These are phyloP conservation scores for Sciurus niger DNA, from an alignment of 2,113 vertebrate genomes.

Conservation along the genomic window DNA sequence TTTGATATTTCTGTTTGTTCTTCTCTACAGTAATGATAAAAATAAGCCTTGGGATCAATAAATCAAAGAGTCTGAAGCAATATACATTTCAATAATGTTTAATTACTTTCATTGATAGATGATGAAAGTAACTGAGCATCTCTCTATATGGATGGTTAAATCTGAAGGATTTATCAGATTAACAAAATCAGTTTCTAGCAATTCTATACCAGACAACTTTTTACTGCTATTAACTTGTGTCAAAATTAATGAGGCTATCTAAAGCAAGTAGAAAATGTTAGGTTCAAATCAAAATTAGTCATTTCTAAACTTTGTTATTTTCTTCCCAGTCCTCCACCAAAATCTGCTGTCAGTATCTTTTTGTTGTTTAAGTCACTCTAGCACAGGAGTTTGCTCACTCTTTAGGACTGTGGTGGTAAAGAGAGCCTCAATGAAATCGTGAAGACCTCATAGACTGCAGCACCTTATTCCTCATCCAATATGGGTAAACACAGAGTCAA, in stretches of 20 bases:
- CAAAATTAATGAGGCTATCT: neutral
- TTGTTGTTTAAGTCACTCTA: neutral
- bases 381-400: neutral
- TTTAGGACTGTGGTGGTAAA: neutral
- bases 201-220: neutral
- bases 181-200: conserved; percentile 39
- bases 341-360: neutral
- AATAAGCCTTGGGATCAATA: conserved; percentile 1
- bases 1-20: neutral
- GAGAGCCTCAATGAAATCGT: neutral
- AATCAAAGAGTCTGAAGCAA: neutral
- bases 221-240: neutral
- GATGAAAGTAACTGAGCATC: neutral
- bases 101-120: conserved; percentile 14
- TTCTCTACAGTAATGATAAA: neutral
- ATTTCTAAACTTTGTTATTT: neutral
- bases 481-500: neutral
- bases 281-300: neutral
- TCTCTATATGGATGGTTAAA: neutral
- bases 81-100: neutral
- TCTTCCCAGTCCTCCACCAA: neutral
- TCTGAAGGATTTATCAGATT: conserved; percentile 1
- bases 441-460: neutral
- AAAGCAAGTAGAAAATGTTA: neutral
- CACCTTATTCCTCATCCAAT: neutral